Base-by-base conservation (phyloP, 2,113 vertebrate genomes). In the Heterochromis multidens region DNA sequence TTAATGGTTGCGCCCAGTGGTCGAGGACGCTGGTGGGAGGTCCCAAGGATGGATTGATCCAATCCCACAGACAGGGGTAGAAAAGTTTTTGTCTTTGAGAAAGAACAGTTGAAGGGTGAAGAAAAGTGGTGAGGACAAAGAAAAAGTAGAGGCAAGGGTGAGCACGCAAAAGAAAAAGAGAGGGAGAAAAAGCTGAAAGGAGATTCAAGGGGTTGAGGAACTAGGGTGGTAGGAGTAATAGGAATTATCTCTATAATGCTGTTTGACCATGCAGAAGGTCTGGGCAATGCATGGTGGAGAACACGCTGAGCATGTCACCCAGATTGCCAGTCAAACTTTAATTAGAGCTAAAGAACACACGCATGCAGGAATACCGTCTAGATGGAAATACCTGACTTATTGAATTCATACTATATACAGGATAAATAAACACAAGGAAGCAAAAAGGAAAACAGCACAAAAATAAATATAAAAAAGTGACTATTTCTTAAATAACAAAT, bases 21-120 rank as follows among this genome's bases (percentile, higher is more conserved):
- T 90, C 3, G 62, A 91, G 88, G 70, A 13, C 4, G 2, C 74
- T 25, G 40, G 87, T 74, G 25, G 90, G 91, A 83, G 83, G 87
- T 80, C 86, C 85, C 77, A 46, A 70, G 79, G 80, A 89, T 65
- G 88, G 91, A 94, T 94, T 92, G 91, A 95, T 94, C 91, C 93
- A 89, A 87, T 76, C 84, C 83, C 85, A 88, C 92, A 85, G 84
- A 90, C 27, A 77, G 89, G 90, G 89, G 84, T 43, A 74, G 57
- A 63, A 67, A 91, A 91, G 89, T 35, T 92, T 93, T 84, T 33
- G 91, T 82, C 89, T 93, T 91, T 95, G 91, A 88, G 56, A 88
- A 87, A 90, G 84, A 87, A 72, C 23, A 6, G 63, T 29, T 84
- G 90, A 88, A 86, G 89, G 83, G 74, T 83, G 85, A 80, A 89